Base-by-base conservation (phyloP, 2,113 vertebrate species). In the Rafetus swinhoei region DNA sequence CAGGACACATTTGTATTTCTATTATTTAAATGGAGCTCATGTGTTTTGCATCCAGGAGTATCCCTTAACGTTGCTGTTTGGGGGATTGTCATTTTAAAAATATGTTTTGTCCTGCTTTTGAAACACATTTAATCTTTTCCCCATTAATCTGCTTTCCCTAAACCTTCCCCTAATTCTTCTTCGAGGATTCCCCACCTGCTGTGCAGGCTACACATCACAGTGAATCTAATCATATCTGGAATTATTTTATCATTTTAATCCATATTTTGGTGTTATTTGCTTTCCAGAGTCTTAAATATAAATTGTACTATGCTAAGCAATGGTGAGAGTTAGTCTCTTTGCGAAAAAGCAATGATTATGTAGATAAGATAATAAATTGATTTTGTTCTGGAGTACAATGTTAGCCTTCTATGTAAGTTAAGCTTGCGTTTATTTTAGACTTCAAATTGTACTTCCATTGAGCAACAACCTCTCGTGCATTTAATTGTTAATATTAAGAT, bases 131-230 rank as follows among this genome's bases (percentile, higher is more conserved):
- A 98, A 98, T 98, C 98, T 97, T 97, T 97, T 97, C 74, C 84
- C 95, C 92, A 96, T 97, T 98, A 98, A 98, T 98, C 98, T 98
- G 97, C 97, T 98, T 98, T 98, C 90, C 92, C 97, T 98, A 98
- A 98, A 98, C 97, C 98, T 98, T 98, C 96, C 95, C 94, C 94
- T 98, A 98, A 98, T 98, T 98, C 98, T 97, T 95, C 96, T 96
- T 88, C 96, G 97, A 97, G 97, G 97, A 98, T 97, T 85, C 97
- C 96, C 96, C 91, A 97, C 98, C 97, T 98, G 97, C 98, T 98
- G 97, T 97, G 97, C 90, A 92, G 96, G 91, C 95, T 97, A 97
- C 91, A 97, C 96, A 97, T 96, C 95, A 90, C 94, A 97, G 96
- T 96, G 97, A 97, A 98, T 98, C 96, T 98, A 97, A 98, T 98